A percentile compares a stretch with the other conserved stretches of the same genome.
These are phyloP conservation scores for Nomada lathburiana DNA, from an alignment of 2,888 invertebrate species.

Conservation along the genomic window DNA sequence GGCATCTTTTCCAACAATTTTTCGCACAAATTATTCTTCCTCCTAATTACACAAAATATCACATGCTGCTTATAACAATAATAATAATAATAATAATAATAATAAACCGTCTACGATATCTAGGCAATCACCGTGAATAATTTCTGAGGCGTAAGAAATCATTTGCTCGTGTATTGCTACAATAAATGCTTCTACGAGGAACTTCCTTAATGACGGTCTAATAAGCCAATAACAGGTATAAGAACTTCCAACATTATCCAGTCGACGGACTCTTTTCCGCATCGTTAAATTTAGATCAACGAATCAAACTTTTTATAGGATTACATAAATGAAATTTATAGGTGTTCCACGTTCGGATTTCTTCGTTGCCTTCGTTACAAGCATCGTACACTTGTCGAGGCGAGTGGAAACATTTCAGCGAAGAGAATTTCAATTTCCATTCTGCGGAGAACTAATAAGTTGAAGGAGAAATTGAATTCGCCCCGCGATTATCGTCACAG, in stretches of 20 bases:
- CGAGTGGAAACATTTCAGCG: no score
- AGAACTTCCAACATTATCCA: neutral
- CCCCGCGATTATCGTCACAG: no score
- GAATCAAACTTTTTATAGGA: no score
- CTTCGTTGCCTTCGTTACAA: no score
- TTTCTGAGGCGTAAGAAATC: neutral
- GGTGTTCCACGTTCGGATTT: no score
- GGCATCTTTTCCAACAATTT: neutral
- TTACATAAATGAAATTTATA: no score
- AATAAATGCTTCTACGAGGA: neutral
- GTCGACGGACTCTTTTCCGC: no score
- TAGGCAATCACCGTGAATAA: neutral
- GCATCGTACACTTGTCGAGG: no score
- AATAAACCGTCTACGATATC: neutral
- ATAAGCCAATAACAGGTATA: neutral
- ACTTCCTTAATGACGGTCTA: neutral
- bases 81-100: conserved; percentile 1
- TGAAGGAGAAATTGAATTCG: no score
- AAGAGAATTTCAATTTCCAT: no score
- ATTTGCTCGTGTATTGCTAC: neutral
- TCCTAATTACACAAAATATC: neutral
- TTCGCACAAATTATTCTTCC: neutral
- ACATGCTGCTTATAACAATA: neutral
- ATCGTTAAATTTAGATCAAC: neutral
- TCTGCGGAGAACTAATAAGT: no score